Evolutionary conservation across 1,140 invertebrate species (phyloP), one percentile per base, ranked within the genome.

Genomic region (Magallana ariakensis): DNA sequence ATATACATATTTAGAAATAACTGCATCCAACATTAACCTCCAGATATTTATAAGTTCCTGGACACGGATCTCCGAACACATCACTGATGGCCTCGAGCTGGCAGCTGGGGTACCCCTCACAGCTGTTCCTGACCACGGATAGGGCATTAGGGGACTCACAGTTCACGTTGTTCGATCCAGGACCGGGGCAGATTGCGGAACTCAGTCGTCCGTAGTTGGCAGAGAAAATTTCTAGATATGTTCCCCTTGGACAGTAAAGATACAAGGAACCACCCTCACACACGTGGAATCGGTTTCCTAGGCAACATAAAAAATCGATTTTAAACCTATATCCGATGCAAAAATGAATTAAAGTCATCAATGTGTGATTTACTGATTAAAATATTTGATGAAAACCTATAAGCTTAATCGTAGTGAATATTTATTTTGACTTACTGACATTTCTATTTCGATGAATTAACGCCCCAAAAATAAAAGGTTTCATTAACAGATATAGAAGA

Each of bases 41-140:
- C n/a, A 85, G 84, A 26, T 85, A 85, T 85, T 85, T 85, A 10
- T 9, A 26, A 11, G 33, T 85, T 26, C 84, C 84, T 10, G 62
- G n/a, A 80, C 84, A 85, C 11, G 53, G 46, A 26, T 85, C 84
- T n/a, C 46, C 66, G 26, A 85, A 85, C 16, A 80, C 10, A 4
- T 53, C 16, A n/a, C 80, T 85, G 11, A 7, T 75, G 66, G 84
- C 84, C 11, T 22, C 13, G 53, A 85, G 46, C 11, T 75, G 62
- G 80, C 84, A 85, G n/a, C 11, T 56, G 7, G 75, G 6, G 46
- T 33, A 54, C 1, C 19, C 66, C 7, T 85, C 66, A 57, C 84
- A 85, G 15, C 11, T 6, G 8, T 62, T 56, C 26, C 54, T 86
- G 22, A 86, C 75, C 8, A 53, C 22, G n/a, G 15, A 16, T 13